phyloP scores from a whole-genome alignment of 2,797 vertebrate species.

The Eupleurogrammus muticus region DNA sequence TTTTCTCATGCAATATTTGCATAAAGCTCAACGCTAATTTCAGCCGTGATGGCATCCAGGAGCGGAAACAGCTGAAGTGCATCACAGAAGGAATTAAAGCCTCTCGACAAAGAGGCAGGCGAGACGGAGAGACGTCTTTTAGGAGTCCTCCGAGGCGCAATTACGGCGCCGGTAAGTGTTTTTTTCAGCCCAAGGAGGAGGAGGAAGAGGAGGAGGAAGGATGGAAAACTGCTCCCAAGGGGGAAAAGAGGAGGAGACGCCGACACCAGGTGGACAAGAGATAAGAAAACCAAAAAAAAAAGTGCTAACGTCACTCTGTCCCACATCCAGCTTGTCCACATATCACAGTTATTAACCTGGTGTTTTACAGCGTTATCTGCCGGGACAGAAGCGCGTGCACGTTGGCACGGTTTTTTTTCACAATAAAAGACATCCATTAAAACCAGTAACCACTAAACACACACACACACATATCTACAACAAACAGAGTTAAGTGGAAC shows the following conservation, averaged over 20 bases:
- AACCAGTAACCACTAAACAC: slow-evolving; percentile 15
- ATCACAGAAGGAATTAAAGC: slow-evolving; percentile 47
- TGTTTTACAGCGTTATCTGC: slow-evolving; percentile 59
- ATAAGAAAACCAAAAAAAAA: slow-evolving; percentile 24
- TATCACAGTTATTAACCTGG: slow-evolving; percentile 69
- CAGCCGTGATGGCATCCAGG: slow-evolving; percentile 8
- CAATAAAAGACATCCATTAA: slow-evolving; percentile 59
- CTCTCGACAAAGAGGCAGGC: slow-evolving; percentile 29
- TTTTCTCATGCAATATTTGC: too few relatives aligned
- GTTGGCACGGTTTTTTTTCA: too few relatives aligned
- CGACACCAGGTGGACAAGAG: slow-evolving; percentile 48
- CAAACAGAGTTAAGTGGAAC: not conserved
- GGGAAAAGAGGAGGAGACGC: slow-evolving; percentile 54
- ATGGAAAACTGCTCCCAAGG: slow-evolving; percentile 50
- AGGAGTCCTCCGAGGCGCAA: slow-evolving; percentile 69
- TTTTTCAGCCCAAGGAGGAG: slow-evolving; percentile 41
- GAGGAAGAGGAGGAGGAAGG: slow-evolving; percentile 37
- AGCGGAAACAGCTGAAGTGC: slow-evolving; percentile 31
- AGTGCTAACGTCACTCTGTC: slow-evolving; percentile 22
- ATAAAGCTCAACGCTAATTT: not conserved
- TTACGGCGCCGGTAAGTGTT: slow-evolving; percentile 71
- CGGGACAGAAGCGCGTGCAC: slow-evolving; percentile 31
- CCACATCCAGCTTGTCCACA: too few relatives aligned
- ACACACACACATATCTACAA: slow-evolving; percentile 1
- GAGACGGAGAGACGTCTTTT: slow-evolving; percentile 54